Base-by-base conservation (phyloP, 2,113 vertebrate species). In the Hiodon tergisus region DNA sequence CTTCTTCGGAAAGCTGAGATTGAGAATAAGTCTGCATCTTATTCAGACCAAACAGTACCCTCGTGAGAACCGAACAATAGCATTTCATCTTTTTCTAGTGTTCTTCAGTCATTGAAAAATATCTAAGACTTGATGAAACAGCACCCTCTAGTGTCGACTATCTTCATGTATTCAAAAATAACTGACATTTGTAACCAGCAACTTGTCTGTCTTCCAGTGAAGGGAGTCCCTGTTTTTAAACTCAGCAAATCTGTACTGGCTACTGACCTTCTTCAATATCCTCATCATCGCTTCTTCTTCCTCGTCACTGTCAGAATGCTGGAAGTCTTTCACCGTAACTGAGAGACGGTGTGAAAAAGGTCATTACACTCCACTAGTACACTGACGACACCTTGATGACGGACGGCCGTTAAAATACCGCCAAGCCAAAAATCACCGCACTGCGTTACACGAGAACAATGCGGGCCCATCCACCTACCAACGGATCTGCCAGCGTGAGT, bases 1-100 rank as follows among this genome's bases (percentile, higher is more conserved):
- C 88, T 84, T 99, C 97, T 77, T 98, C 95, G 71, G 93, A 91
- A 31, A 99, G 90, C 97, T 99, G 75, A 6, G 76, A 52, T 17
- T 74, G 76, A 80, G 76, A 14, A 5, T 70, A 54, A 14, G 9
- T 8, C 73, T 85, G 52, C 11, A 73, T 16, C 54, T 60, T 69
- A 50, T 50, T 6, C 31, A 57, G 6, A 59, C 67, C 14, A 53
- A 11, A 14, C 16, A 14, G 14, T 11, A 59, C 4, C 58, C 9
- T 14, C 9, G 9, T 14, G 14, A 59, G 14, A 59, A 9, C 14
- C 14, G 5, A 59, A 59, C 14, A 11, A 14, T 57, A 57, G 4
- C 13, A 2, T 68, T 52, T 53, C 13, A 14, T 7, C 67, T 53
- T 16, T 54, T 14, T 59, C 14, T 9, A 59, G 7, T 59, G 52